Evolutionary conservation across 2,888 invertebrate species (phyloP).

Genomic region (Zaprionus bogoriensis): DNA sequence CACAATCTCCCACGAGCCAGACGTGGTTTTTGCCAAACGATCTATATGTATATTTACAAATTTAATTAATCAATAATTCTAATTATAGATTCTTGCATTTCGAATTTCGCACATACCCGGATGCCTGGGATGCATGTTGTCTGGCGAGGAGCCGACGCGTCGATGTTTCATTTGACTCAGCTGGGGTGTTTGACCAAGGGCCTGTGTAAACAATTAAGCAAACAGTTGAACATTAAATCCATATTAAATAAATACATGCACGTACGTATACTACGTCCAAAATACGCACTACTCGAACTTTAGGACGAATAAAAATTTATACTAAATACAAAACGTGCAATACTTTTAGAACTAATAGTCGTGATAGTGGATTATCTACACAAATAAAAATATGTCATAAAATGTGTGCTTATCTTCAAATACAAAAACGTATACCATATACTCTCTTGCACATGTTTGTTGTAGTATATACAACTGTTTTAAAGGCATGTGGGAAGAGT

Average conservation of each 20-base stretch:
- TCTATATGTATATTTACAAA: slow-evolving; percentile 57
- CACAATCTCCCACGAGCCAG: slow-evolving; percentile 82
- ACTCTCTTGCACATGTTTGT: neutral
- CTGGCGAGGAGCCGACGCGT: slow-evolving; percentile 83
- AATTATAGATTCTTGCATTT: neutral
- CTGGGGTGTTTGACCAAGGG: slow-evolving; percentile 81
- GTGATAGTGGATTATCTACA: slow-evolving; percentile 1
- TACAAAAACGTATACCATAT: neutral
- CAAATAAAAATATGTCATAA: neutral
- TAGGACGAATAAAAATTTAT: neutral
- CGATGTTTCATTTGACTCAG: slow-evolving; percentile 81
- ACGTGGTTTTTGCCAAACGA: slow-evolving; percentile 81
- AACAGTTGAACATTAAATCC: neutral
- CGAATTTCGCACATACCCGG: slow-evolving; percentile 67
- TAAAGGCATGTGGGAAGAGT: neutral
- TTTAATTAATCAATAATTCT: neutral
- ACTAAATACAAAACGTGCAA: slow-evolving; percentile 12
- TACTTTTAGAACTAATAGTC: slow-evolving; percentile 1
- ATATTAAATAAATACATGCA: neutral
- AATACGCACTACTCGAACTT: neutral
- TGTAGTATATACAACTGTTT: neutral
- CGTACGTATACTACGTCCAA: neutral
- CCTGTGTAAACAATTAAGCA: slow-evolving; percentile 66
- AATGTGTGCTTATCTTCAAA: slow-evolving; percentile 1
- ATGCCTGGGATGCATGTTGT: slow-evolving; percentile 81